These are phyloP conservation scores for Sympetrum striolatum DNA, from an alignment of 2,888 invertebrate species.

Conservation along the genomic window DNA sequence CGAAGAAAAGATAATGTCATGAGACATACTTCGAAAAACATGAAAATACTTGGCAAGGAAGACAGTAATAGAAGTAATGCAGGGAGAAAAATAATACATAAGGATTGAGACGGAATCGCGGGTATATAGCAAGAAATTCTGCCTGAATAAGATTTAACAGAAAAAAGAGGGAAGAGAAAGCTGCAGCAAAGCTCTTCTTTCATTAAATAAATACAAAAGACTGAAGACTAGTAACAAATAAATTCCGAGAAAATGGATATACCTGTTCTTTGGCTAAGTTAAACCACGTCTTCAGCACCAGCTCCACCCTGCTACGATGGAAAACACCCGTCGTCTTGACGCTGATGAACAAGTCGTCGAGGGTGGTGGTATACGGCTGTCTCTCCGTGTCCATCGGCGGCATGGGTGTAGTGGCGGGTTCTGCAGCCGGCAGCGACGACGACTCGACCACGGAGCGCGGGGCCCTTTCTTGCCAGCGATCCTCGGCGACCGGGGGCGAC, in stretches of 20 bases:
- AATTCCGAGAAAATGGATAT: conserved; percentile 56
- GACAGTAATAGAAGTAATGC: too few species aligned
- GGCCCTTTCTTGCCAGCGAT: conserved; percentile 53
- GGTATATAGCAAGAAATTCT: too few species aligned
- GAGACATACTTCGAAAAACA: too few species aligned
- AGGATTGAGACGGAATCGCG: too few species aligned
- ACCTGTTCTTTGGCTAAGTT: conserved; percentile 91
- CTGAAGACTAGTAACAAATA: too few species aligned
- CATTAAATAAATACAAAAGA: too few species aligned
- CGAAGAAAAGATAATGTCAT: too few species aligned
- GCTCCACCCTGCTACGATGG: conserved; percentile 81
- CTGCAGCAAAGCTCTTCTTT: too few species aligned
- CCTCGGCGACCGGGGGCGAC: conserved; percentile 53
- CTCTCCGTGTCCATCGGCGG: not conserved
- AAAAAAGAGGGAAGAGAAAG: too few species aligned
- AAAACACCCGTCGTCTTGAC: conserved; percentile 93
- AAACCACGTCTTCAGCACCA: conserved; percentile 95
- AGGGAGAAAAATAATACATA: too few species aligned
- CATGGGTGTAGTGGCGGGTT: not conserved
- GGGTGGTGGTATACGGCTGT: conserved; percentile 66
- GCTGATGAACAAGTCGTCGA: conserved; percentile 91
- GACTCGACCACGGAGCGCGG: conserved; percentile 59
- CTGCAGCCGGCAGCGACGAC: conserved; percentile 52
- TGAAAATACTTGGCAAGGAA: too few species aligned
- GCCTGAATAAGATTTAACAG: too few species aligned